Evolutionary conservation across 2,797 vertebrate genomes (phyloP).

Genomic region (Lepus oiostolus): DNA sequence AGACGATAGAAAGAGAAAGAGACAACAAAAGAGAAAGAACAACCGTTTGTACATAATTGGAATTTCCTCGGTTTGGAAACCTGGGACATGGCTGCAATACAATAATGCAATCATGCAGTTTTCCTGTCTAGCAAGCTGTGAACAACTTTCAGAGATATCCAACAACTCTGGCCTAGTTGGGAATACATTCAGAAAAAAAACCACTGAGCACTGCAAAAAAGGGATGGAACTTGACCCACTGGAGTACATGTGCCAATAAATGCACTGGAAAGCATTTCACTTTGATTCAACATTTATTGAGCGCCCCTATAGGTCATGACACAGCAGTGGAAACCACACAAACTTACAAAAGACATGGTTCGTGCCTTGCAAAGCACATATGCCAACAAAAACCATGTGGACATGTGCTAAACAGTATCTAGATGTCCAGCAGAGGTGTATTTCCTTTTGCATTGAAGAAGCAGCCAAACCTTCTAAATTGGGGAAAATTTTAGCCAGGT

Average conservation of each 20-base stretch:
- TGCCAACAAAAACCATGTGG: neutral
- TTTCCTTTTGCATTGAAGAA: conserved; percentile 18
- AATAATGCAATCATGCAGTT: conserved; percentile 21
- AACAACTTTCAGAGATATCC: conserved; percentile 64
- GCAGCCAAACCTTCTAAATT: conserved; percentile 9
- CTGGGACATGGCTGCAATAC: neutral
- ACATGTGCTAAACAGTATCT: neutral
- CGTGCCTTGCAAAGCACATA: neutral
- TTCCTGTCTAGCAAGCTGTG: conserved; percentile 71
- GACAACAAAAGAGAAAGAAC: neutral
- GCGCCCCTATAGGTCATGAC: neutral
- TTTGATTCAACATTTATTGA: conserved; percentile 43
- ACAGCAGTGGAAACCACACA: neutral
- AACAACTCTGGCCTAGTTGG: conserved; percentile 43
- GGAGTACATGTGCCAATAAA: conserved; percentile 55
- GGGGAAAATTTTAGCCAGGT: neutral
- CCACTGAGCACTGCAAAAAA: conserved; percentile 27
- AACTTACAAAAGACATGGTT: neutral
- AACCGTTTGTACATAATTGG: neutral
- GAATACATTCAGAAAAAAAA: conserved; percentile 62
- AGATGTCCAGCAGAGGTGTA: neutral
- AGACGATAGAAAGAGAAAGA: neutral
- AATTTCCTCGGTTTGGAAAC: conserved; percentile 54
- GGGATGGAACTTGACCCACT: conserved; percentile 53
- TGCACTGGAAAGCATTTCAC: conserved; percentile 60